Evolutionary conservation across 2,113 vertebrate genomes (phyloP).

Genomic region (Ageneiosus marmoratus): DNA sequence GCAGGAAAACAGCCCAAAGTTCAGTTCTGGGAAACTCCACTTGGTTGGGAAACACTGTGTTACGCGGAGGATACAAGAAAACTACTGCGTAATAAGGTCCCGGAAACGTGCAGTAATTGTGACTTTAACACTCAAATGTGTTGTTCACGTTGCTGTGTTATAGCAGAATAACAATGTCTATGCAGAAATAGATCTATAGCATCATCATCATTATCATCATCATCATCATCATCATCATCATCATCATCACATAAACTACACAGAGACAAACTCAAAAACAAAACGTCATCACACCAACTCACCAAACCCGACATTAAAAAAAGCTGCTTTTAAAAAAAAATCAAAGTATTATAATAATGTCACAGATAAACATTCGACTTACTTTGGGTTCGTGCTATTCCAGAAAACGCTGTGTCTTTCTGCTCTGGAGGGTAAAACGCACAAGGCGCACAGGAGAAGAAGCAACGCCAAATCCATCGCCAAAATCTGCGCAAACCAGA

Average conservation of each 20-base stretch:
- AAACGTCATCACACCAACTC: background rate
- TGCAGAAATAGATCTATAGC: background rate
- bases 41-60: background rate
- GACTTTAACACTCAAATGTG: background rate
- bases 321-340: too few species aligned
- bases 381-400: constrained; percentile 78
- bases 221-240: background rate
- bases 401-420: constrained; percentile 78
- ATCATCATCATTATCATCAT: background rate
- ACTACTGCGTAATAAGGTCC: background rate
- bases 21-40: background rate
- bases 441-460: constrained; percentile 61
- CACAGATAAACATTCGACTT: constrained; percentile 37
- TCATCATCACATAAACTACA: background rate
- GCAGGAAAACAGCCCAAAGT: background rate
- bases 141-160: background rate
- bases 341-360: background rate
- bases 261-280: background rate
- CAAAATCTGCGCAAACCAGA: constrained; percentile 39
- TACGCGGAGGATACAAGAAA: background rate
- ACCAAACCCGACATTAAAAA: too few species aligned
- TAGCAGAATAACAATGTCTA: background rate
- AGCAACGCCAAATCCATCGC: constrained; percentile 75
- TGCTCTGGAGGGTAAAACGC: constrained; percentile 65
- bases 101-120: background rate